Percentiles rank a stretch among this genome's conserved stretches.
Evolutionary conservation across 1,140 invertebrate species (phyloP).

Genomic region (Muscidifurax raptorellus): DNA sequence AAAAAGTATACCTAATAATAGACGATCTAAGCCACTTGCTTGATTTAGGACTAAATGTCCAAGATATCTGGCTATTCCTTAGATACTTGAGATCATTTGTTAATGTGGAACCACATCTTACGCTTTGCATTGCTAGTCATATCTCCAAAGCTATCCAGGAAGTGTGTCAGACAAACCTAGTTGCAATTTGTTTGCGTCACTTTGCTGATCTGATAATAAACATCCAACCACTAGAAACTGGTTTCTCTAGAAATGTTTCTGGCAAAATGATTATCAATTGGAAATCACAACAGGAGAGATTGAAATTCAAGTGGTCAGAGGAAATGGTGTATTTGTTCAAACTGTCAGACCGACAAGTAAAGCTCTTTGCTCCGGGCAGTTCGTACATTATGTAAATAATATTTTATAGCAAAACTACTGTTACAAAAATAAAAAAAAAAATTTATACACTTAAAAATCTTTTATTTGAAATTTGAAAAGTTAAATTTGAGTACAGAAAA

Average conservation of each 20-base stretch:
- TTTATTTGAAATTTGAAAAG: too few relatives aligned
- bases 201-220: constrained; percentile 79
- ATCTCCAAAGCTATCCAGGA: constrained; percentile 76
- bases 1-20: constrained; percentile 76
- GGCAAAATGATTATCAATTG: constrained; percentile 78
- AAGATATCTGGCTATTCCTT: constrained; percentile 76
- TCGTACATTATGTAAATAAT: not conserved
- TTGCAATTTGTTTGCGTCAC: constrained; percentile 78
- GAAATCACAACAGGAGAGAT: constrained; percentile 71
- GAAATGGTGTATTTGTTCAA: constrained; percentile 79
- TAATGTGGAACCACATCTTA: constrained; percentile 60
- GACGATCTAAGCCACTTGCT: constrained; percentile 84
- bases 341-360: constrained; percentile 83
- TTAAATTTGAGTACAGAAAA: too few relatives aligned
- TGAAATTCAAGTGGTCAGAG: constrained; percentile 72
- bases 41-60: constrained; percentile 77
- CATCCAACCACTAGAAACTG: constrained; percentile 80
- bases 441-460: not conserved
- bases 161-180: constrained; percentile 66
- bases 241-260: constrained; percentile 81
- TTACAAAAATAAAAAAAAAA: not conserved
- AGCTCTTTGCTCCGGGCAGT: constrained; percentile 78
- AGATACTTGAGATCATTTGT: constrained; percentile 70
- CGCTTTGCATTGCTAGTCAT: constrained; percentile 76
- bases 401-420: not conserved